These are phyloP conservation scores for Diacarnus erythraeanus DNA, from an alignment of 37 sponge, comb jelly and placozoan species.

Conservation along the genomic window DNA sequence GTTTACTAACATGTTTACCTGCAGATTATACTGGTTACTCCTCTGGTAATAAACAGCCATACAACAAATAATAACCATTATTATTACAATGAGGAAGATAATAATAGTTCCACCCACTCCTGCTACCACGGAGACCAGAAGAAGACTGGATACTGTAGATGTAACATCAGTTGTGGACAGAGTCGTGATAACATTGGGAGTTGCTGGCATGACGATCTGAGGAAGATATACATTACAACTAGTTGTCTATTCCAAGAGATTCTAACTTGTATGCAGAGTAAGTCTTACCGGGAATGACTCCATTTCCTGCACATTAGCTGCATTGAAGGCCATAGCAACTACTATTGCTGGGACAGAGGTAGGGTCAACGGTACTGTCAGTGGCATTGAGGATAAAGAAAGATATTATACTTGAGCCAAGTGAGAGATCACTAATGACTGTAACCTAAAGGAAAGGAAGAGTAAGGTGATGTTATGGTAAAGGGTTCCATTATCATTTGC, in stretches of 20 bases:
- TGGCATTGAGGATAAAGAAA: constrained; percentile 23
- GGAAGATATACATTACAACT: background rate
- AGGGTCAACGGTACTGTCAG: background rate
- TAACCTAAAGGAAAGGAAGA: constrained; percentile 3
- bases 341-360: background rate
- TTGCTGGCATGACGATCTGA: background rate
- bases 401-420: constrained; percentile 7
- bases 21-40: too few species aligned
- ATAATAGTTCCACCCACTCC: background rate
- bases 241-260: too few species aligned
- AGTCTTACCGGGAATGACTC: constrained; percentile 22
- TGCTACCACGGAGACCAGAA: background rate
- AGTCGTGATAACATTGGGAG: background rate
- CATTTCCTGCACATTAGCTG: background rate
- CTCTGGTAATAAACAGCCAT: too few species aligned
- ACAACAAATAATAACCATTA: too few species aligned
- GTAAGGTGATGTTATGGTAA: too few species aligned
- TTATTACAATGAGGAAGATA: background rate
- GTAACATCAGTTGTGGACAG: background rate
- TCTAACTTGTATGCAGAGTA: too few species aligned
- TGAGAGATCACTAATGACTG: constrained; percentile 2
- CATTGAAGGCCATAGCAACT: background rate
- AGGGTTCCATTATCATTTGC: too few species aligned
- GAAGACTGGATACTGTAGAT: background rate
- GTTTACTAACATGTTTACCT: too few species aligned